phyloP scores from a whole-genome alignment of 2,888 invertebrate genomes.

The Peribatodes rhomboidaria region DNA sequence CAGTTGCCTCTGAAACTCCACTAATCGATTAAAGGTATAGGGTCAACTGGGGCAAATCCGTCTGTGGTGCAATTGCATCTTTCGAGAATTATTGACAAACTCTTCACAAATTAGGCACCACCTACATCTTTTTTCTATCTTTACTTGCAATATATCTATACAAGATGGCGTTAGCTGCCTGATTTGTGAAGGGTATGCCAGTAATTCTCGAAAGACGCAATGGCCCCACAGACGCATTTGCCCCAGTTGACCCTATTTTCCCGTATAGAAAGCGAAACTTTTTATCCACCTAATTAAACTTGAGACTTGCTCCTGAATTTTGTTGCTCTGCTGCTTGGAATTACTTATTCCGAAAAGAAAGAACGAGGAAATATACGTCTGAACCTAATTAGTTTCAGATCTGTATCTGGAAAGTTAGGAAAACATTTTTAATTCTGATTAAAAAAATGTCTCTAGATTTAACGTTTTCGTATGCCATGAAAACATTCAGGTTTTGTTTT shows the following conservation, averaged over 20 bases:
- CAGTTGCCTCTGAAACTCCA: constrained; percentile 40
- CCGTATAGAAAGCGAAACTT: constrained; percentile 53
- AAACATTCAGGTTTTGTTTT: not conserved
- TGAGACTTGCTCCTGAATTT: constrained; percentile 59
- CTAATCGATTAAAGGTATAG: constrained; percentile 43
- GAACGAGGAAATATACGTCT: constrained; percentile 53
- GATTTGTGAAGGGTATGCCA: no score
- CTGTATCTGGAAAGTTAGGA: constrained; percentile 50
- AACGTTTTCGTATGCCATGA: not conserved
- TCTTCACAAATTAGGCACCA: no score
- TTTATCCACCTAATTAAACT: constrained; percentile 67
- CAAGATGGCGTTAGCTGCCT: no score
- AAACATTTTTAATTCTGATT: constrained; percentile 3
- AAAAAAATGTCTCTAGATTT: not conserved
- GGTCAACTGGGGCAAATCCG: no score
- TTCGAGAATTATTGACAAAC: no score
- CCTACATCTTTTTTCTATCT: no score
- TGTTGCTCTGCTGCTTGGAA: constrained; percentile 51
- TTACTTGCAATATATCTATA: no score
- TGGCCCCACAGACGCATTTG: no score
- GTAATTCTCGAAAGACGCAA: no score
- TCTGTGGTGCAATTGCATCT: no score
- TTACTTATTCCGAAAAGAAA: constrained; percentile 46
- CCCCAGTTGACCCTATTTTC: no score
- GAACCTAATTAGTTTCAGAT: constrained; percentile 62